phyloP scores from a whole-genome alignment of 2,113 vertebrate species.

The Nycticryphes semicollaris region DNA sequence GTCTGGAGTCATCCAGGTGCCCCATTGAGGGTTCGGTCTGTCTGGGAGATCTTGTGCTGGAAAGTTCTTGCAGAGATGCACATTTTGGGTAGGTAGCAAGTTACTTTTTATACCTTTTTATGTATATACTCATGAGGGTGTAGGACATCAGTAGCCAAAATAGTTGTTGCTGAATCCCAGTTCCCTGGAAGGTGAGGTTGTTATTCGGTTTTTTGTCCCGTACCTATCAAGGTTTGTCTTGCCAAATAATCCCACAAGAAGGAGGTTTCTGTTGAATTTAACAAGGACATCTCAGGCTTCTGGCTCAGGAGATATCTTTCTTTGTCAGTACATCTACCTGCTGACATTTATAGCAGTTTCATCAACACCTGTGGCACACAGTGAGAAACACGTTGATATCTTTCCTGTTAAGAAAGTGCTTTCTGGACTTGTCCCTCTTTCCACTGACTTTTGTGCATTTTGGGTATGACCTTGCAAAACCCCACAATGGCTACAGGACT shows the following conservation, averaged over 20 bases:
- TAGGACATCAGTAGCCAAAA: neutral
- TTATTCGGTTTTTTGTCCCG: neutral
- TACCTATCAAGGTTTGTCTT: neutral
- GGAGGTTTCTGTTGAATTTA: neutral
- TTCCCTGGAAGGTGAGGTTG: neutral
- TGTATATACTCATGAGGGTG: neutral
- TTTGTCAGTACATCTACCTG: neutral
- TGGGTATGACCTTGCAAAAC: neutral
- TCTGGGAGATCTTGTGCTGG: neutral
- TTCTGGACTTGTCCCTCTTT: neutral
- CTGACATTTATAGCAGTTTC: neutral
- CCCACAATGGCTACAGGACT: neutral
- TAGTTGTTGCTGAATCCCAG: neutral
- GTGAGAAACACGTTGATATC: neutral
- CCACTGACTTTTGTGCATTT: neutral
- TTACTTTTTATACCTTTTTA: neutral
- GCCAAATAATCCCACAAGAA: neutral
- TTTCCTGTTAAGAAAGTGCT: neutral
- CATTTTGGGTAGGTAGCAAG: neutral
- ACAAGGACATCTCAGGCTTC: neutral
- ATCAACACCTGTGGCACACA: neutral
- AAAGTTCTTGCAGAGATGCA: neutral
- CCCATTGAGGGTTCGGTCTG: accelerated
- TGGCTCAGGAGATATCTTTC: neutral
- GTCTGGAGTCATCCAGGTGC: too few species aligned